These are phyloP conservation scores for Leptodactylus fuscus DNA, from an alignment of 2,113 vertebrate species.

Conservation along the genomic window DNA sequence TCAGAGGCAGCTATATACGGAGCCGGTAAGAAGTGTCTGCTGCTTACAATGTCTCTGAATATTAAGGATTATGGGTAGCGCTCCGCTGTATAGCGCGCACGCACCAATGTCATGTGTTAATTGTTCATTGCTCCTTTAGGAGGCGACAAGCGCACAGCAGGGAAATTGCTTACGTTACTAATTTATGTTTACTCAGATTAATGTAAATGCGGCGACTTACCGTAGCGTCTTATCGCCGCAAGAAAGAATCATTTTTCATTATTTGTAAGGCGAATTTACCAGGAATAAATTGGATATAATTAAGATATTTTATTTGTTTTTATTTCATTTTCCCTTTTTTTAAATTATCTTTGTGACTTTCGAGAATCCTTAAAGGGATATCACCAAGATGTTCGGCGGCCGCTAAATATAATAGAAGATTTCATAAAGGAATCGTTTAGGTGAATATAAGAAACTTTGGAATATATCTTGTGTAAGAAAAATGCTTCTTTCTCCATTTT, in stretches of 20 bases:
- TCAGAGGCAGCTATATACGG: not conserved
- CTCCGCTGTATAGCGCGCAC: not conserved
- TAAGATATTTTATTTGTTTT: not conserved
- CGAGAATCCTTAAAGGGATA: not conserved
- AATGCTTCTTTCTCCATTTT: too few species aligned
- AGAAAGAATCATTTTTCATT: not conserved
- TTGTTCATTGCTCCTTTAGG: not conserved
- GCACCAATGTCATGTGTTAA: constrained; percentile 25
- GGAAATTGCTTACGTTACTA: not conserved
- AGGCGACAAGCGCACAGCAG: not conserved
- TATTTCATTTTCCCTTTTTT: too few species aligned
- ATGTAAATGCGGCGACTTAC: not conserved
- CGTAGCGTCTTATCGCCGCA: not conserved
- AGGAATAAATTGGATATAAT: not conserved
- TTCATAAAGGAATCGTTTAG: too few species aligned
- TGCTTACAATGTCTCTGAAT: constrained; percentile 3
- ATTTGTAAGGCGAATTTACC: not conserved
- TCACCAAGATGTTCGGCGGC: too few species aligned
- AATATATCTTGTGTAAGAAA: too few species aligned
- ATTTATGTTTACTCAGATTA: not conserved
- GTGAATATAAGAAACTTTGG: too few species aligned
- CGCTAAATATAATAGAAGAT: too few species aligned
- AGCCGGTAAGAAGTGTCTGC: not conserved
- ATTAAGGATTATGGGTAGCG: constrained; percentile 12
- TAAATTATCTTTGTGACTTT: not conserved